Evolutionary conservation across 2,888 invertebrate species (phyloP), one percentile per base, ranked within the genome.

Genomic region (Morinoia aosen): DNA sequence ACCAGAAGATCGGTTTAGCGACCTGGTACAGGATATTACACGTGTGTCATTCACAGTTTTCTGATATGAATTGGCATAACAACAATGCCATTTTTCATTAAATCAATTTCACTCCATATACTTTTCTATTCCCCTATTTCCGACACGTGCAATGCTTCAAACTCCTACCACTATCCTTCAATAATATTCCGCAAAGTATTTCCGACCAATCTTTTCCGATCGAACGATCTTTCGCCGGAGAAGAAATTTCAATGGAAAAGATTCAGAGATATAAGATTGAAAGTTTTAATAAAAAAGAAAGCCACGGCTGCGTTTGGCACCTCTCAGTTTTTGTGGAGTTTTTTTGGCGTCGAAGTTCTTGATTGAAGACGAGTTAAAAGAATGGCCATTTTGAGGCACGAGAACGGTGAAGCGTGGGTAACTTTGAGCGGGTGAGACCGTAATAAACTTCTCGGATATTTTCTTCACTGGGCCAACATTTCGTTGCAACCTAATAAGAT

Each of bases 281-380:
- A 76, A 76, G 76, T 16, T 76, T 76, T 33, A 76, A 76, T 76
- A 76, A 76, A 76, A 76, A 76, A 76, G 76, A 76, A 76, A 76
- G 76, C 76, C 76, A 33, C 76, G 76, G 76, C 76, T 76, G 76
- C 19, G 76, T 76, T 76, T 76, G 76, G 33, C 76, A 76, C 76
- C 76, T 33, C 25, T 76, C 76, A 76, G 25, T 76, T 76, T 76
- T 76, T 76, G 19, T 33, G 25, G 76, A 76, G 12, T 76, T 76
- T 76, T 76, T 33, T 76, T 76, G 76, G 8, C 76, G 25, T 16
- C 76, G 33, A 76, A 76, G 76, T 76, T 76, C 76, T 33, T 76
- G 76, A 76, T 76, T 76, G 76, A 76, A 33, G 76, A 25, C 76
- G 76, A 76, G 76, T 76, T 76, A 76, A 76, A 76, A 76, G 76